Conservation (phyloP, 2,113 vertebrate genomes). For the Orientallactaga bullata region DNA sequence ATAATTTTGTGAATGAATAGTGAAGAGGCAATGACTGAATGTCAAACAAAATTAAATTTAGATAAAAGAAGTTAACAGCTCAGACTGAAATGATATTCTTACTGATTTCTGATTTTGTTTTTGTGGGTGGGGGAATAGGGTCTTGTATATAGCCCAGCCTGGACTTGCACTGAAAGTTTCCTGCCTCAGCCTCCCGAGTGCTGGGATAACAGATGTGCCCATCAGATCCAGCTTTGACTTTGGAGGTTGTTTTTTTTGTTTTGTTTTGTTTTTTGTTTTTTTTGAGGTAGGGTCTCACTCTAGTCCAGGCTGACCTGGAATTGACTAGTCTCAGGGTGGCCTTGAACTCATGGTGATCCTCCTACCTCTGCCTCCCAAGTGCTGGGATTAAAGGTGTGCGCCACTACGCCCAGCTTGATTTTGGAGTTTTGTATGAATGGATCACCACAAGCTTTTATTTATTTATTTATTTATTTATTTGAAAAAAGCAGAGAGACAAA, state of each 20-base stretch:
- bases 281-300: too few relatives aligned
- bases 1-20: neutral
- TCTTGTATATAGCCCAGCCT: neutral
- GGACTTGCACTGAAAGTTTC: neutral
- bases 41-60: neutral
- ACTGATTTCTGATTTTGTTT: neutral
- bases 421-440: neutral
- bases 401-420: neutral
- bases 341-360: too few relatives aligned
- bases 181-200: neutral
- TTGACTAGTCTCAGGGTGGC: too few relatives aligned
- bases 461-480: too few relatives aligned
- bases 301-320: too few relatives aligned
- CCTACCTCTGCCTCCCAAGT: too few relatives aligned
- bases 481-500: too few relatives aligned
- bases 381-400: neutral
- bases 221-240: neutral
- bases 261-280: too few relatives aligned
- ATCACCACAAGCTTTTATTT: neutral
- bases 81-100: constrained; percentile 4
- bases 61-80: neutral
- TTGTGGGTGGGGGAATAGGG: too few relatives aligned
- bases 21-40: neutral
- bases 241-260: too few relatives aligned
- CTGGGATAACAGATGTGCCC: neutral